Evolutionary conservation across 2,888 invertebrate genomes (phyloP).

Genomic region (Synergus gifuensis): DNA sequence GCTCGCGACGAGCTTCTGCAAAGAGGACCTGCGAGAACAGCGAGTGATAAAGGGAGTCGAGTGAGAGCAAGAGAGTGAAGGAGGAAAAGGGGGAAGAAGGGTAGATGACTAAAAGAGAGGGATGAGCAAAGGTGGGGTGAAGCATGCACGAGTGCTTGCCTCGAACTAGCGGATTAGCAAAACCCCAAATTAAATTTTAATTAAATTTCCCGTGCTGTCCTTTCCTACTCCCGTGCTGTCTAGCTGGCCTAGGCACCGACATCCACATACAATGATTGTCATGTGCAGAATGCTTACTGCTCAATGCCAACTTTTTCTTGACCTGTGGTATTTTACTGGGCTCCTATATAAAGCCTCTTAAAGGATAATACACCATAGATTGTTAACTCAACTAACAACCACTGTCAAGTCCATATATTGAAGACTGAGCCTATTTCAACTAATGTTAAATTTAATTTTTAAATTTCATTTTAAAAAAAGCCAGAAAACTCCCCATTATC

Average conservation of each 20-base stretch:
- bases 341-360: neutral
- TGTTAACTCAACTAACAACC: neutral
- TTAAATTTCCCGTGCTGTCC: conserved; percentile 64
- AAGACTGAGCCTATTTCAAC: too few species aligned
- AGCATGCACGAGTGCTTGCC: conserved; percentile 35
- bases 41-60: conserved; percentile 15
- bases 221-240: neutral
- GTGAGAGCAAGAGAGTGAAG: neutral
- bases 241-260: conserved; percentile 12
- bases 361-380: neutral
- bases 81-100: conserved; percentile 26
- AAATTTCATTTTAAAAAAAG: too few species aligned
- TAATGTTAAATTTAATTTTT: too few species aligned
- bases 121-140: neutral
- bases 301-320: conserved; percentile 49
- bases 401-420: too few species aligned
- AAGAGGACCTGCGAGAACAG: conserved; percentile 39
- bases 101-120: conserved; percentile 14
- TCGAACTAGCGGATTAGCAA: conserved; percentile 69
- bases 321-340: conserved; percentile 33
- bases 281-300: conserved; percentile 5
- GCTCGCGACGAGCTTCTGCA: conserved; percentile 46
- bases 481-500: too few species aligned
- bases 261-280: conserved; percentile 1
- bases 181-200: conserved; percentile 73